Percentiles rank a stretch among this genome's conserved stretches.
These are phyloP conservation scores for Bhutanitis thaidina DNA, from an alignment of 2,888 invertebrate species.

Conservation along the genomic window DNA sequence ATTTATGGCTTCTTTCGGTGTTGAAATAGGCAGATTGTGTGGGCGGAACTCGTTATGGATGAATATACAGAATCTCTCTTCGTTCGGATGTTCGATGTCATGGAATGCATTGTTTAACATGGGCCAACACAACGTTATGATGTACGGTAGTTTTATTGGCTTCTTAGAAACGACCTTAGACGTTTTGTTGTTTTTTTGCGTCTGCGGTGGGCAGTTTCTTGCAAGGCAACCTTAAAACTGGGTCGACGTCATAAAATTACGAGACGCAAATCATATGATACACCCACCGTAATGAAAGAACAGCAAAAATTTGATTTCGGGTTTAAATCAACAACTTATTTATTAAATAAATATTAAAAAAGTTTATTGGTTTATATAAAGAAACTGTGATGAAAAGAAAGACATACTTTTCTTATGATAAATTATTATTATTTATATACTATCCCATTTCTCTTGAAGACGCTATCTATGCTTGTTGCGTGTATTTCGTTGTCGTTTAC, in stretches of 20 bases:
- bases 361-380: too few species aligned
- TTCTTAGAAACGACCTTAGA: constrained; percentile 14
- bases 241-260: constrained; percentile 1
- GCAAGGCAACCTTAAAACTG: constrained; percentile 2
- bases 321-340: too few species aligned
- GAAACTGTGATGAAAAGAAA: too few species aligned
- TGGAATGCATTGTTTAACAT: constrained; percentile 25
- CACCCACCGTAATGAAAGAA: neutral
- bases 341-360: too few species aligned
- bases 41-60: constrained; percentile 50
- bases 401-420: too few species aligned
- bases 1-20: constrained; percentile 72
- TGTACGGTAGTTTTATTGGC: constrained; percentile 18
- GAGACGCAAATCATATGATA: neutral
- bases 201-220: constrained; percentile 13
- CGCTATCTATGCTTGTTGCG: too few species aligned
- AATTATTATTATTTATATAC: too few species aligned
- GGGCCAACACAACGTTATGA: constrained; percentile 18
- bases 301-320: neutral
- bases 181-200: constrained; percentile 6
- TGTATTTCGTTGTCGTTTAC: too few species aligned
- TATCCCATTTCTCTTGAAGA: too few species aligned
- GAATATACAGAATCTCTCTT: constrained; percentile 25
- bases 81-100: constrained; percentile 27
- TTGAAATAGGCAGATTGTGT: constrained; percentile 67